Evolutionary conservation across 1,140 invertebrate genomes (phyloP), one percentile per base, ranked within the genome.

Genomic region (Drosophila ercepeae): DNA sequence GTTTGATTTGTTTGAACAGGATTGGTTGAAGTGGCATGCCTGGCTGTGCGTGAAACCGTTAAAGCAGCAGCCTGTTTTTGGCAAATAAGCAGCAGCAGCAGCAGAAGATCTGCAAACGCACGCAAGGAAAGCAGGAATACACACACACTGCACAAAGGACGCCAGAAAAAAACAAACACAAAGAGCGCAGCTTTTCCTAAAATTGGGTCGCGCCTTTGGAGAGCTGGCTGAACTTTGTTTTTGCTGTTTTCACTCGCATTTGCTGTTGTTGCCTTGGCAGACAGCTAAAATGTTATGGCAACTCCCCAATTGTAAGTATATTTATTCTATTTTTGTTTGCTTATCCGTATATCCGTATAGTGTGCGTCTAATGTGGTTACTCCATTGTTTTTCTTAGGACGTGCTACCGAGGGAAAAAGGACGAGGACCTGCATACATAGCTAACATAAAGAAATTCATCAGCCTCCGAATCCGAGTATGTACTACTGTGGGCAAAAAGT

Each of bases 121-220:
- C 13, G 4, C 13, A 39, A 16, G 36, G 13, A 39, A 16, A 39
- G 5, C 58, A 63, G 77, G 64, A 74, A 60, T 29, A 52, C 63
- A 59, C 42, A 44, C 55, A 29, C 23, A 32, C 25, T 5, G 45
- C 29, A 36, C 9, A 53, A 16, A 44, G 39, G 44, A 23, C 52
- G 58, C n/a, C 53, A 48, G 52, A 48, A 41, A 29, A 69, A 79
- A 76, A 79, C 72, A 75, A 81, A 84, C 65, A 86, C 81, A 78
- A 74, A 83, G 63, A 75, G 71, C 52, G 44, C 44, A 82, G 78
- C 68, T 82, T 81, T 81, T 82, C 61, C 76, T 61, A 63, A 74
- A 86, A 86, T 86, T 86, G 73, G 81, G 81, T 86, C 79, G 81
- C 61, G 64, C 68, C 59, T 52, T 61, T 60, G 44, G 50, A 60